A percentile compares a stretch with the other conserved stretches of the same genome.
These are phyloP conservation scores for Sinocyclocheilus grahami DNA, from an alignment of 2,113 vertebrate species.

Conservation along the genomic window DNA sequence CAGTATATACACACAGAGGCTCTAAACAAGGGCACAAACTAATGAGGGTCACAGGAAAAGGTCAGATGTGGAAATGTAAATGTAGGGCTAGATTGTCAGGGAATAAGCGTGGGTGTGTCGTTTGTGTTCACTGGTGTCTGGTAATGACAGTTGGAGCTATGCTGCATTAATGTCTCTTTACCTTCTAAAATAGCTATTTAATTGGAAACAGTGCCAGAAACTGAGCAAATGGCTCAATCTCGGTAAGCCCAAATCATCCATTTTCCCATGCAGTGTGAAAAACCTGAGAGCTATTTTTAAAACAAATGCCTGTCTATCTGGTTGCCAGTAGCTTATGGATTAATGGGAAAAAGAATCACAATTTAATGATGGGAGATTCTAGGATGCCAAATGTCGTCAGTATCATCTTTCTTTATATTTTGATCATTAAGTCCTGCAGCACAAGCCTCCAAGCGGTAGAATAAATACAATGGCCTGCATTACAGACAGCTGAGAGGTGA, in stretches of 20 bases:
- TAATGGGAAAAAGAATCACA: constrained; percentile 27
- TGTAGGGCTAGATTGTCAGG: not conserved
- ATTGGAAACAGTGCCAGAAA: constrained; percentile 12
- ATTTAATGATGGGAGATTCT: constrained; percentile 38
- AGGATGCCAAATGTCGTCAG: constrained; percentile 14
- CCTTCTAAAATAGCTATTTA: constrained; percentile 13
- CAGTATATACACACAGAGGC: not conserved
- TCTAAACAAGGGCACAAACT: constrained; percentile 6
- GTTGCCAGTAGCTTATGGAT: constrained; percentile 13
- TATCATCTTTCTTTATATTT: not conserved
- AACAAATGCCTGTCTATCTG: not conserved
- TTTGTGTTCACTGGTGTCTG: not conserved
- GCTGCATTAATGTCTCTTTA: not conserved
- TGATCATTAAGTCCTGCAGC: not conserved
- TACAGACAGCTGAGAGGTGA: constrained; percentile 24
- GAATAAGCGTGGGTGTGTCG: not conserved
- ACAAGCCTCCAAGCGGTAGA: constrained; percentile 19
- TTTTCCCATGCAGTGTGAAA: not conserved
- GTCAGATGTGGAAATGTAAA: constrained; percentile 2
- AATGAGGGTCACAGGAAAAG: constrained; percentile 10
- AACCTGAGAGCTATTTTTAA: constrained; percentile 18
- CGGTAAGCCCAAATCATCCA: constrained; percentile 2
- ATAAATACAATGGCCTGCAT: constrained; percentile 36
- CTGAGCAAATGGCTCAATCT: constrained; percentile 16
- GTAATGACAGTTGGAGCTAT: not conserved